Percentiles rank a stretch among this genome's conserved stretches.
These are phyloP conservation scores for Willowsia nigromaculata DNA, from an alignment of 2,888 invertebrate genomes.

Conservation along the genomic window DNA sequence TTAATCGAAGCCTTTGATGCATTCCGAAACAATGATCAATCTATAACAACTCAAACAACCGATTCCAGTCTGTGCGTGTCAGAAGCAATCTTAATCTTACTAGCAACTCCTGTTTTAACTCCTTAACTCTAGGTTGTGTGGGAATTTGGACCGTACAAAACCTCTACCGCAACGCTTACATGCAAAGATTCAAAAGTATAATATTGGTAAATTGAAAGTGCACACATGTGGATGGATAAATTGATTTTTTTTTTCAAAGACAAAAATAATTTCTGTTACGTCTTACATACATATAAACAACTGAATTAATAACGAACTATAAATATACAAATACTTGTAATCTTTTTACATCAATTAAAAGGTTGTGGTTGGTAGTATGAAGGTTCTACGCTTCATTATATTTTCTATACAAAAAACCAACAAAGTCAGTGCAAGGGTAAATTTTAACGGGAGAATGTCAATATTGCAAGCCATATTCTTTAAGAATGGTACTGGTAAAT, in stretches of 20 bases:
- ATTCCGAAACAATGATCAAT: not conserved
- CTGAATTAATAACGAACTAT: too few species aligned
- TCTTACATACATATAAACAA: not conserved
- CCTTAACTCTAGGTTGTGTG: too few species aligned
- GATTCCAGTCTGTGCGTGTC: not conserved
- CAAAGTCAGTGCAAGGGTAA: not conserved
- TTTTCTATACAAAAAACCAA: not conserved
- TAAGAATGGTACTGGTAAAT: not conserved
- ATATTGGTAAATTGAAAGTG: slow-evolving; percentile 25
- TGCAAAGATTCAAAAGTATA: too few species aligned
- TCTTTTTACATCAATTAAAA: too few species aligned
- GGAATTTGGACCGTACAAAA: too few species aligned
- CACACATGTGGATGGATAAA: slow-evolving; percentile 27
- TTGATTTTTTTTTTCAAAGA: not conserved
- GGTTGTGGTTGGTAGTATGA: too few species aligned
- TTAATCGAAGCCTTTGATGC: not conserved
- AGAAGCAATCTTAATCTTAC: not conserved
- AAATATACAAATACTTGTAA: too few species aligned
- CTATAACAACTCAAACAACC: not conserved
- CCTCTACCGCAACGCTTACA: too few species aligned
- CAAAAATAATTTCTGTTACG: not conserved
- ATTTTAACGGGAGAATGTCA: not conserved
- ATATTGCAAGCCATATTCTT: not conserved
- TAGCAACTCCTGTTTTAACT: too few species aligned
- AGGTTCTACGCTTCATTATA: too few species aligned